Conservation (phyloP, 1,140 invertebrate genomes). For the Agraylea sexmaculata region DNA sequence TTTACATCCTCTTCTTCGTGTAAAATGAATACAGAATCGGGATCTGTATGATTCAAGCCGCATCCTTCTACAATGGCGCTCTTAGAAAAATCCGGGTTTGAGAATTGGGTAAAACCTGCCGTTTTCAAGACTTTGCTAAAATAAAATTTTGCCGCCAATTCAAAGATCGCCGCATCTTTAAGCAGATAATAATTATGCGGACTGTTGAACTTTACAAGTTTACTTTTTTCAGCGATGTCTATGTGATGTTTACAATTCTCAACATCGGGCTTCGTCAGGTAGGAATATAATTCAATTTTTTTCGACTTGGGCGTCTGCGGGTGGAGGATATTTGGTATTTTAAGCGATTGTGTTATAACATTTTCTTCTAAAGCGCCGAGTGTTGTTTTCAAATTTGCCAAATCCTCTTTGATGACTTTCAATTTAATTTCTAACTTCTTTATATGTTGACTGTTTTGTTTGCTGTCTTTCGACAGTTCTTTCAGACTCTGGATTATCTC, state of each 20-base stretch:
- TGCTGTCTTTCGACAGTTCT: slow-evolving; percentile 24
- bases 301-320: slow-evolving; percentile 40
- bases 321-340: slow-evolving; percentile 54
- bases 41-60: slow-evolving; percentile 43
- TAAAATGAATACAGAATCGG: slow-evolving; percentile 42
- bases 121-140: slow-evolving; percentile 37
- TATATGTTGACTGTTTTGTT: slow-evolving; percentile 30
- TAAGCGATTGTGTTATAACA: slow-evolving; percentile 42
- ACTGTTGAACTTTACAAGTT: slow-evolving; percentile 43
- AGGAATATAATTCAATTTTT: slow-evolving; percentile 34
- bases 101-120: slow-evolving; percentile 41
- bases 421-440: slow-evolving; percentile 41
- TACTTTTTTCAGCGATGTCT: slow-evolving; percentile 38
- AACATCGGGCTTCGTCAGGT: slow-evolving; percentile 26
- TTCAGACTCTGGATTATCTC: slow-evolving; percentile 27
- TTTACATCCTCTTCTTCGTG: slow-evolving; percentile 37
- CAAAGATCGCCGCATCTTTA: slow-evolving; percentile 50
- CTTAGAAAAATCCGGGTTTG: slow-evolving; percentile 53
- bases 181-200: slow-evolving; percentile 48
- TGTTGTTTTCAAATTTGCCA: slow-evolving; percentile 42
- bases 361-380: slow-evolving; percentile 50
- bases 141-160: slow-evolving; percentile 45
- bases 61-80: slow-evolving; percentile 57
- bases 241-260: slow-evolving; percentile 39
- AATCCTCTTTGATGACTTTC: slow-evolving; percentile 44